These are phyloP conservation scores for Lerema accius DNA, from an alignment of 1,140 invertebrate genomes.

Conservation along the genomic window DNA sequence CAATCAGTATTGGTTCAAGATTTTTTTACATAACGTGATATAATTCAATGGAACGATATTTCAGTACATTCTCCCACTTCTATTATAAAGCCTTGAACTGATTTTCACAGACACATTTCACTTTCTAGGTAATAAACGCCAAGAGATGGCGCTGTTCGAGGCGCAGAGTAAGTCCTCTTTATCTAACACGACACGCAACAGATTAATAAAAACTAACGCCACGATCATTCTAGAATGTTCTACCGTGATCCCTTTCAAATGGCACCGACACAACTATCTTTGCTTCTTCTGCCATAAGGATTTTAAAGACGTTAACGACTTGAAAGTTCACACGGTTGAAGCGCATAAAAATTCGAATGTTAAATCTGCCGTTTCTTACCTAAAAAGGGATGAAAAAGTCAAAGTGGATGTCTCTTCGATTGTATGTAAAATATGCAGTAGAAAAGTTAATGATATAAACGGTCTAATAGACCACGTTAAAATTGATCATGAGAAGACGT, in stretches of 20 bases:
- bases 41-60: no score
- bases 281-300: conserved; percentile 71
- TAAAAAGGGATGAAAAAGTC: conserved; percentile 70
- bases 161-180: conserved; percentile 57
- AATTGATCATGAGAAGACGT: conserved; percentile 43
- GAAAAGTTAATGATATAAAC: conserved; percentile 39
- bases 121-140: conserved; percentile 67
- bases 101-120: conserved; percentile 50
- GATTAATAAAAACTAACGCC: conserved; percentile 69
- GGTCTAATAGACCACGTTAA: conserved; percentile 56
- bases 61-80: no score
- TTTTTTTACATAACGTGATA: no score
- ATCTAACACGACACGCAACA: conserved; percentile 64
- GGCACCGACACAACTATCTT: conserved; percentile 70
- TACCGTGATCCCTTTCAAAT: conserved; percentile 69
- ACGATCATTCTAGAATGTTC: conserved; percentile 62
- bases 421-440: conserved; percentile 52
- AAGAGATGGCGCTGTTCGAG: conserved; percentile 40
- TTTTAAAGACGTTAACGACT: conserved; percentile 49
- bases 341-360: conserved; percentile 55
- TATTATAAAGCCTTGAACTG: neutral
- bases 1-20: no score
- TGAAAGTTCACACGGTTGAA: conserved; percentile 62
- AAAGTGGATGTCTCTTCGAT: conserved; percentile 66
- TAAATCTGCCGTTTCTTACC: conserved; percentile 63